Base-by-base conservation (phyloP, 2,888 invertebrate genomes). In the Caenorhabditis plicata region DNA sequence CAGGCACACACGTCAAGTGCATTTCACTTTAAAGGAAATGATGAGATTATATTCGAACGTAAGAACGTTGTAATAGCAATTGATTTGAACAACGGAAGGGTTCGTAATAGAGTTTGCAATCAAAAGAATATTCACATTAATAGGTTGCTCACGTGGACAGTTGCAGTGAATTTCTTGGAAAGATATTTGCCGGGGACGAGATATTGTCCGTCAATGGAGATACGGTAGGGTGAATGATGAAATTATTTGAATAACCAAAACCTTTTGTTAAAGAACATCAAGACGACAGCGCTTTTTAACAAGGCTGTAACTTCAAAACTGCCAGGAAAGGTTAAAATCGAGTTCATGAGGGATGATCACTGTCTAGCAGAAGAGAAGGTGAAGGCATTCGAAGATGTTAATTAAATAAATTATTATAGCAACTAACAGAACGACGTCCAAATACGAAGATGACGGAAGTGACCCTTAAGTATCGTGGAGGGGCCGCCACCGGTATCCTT, bases 401-500 rank as follows among this genome's bases (percentile, higher is more conserved):
- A n/a, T n/a, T n/a, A n/a, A n/a, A n/a, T n/a, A n/a, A n/a, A n/a
- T n/a, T n/a, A n/a, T n/a, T n/a, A n/a, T n/a, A n/a, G n/a, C 4
- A 4, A 15, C 27, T 72, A 41, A 58, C 64, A 26, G 46, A 55
- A 27, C 60, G 63, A 31, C 55, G 54, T 36, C 61, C 66, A 13
- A 68, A 68, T 42, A 31, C 57, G 41, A 52, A 64, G 36, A 51
- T 67, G 48, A 47, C 55, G 38, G 73, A 71, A 36, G 46, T 73
- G 35, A 55, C 64, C 27, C 36, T 73, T 47, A 55, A 48, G n/a
- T 73, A 70, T 57, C 51, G 69, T 23, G 68, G 73, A 5, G 73
- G 73, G 20, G 68, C 66, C 38, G 65, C 68, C 19, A 62, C 68
- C 36, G 73, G 73, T 32, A 60, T 73, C 22, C 63, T 73, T 38